Evolutionary conservation across 1,140 invertebrate genomes (phyloP), one percentile per base, ranked within the genome.

Genomic region (Drosophila takahashii): DNA sequence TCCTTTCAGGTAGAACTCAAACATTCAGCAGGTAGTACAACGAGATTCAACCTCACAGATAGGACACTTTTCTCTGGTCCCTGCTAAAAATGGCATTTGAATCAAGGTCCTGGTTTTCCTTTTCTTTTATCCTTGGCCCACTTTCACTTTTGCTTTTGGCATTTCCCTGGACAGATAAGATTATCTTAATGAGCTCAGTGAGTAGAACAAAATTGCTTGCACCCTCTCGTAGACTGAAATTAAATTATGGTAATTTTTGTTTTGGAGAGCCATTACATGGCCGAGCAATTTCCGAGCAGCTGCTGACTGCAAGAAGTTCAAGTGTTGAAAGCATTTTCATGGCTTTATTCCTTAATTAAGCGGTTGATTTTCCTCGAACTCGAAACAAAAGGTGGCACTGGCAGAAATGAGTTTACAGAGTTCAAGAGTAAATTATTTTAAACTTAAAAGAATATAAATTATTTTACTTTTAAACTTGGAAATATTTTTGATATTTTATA

Each of bases 341-440:
- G 62, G 70, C 45, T 77, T 54, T 70, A 74, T 67, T 58, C 54
- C 69, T 78, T 87, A 79, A 86, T 87, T 74, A 81, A 86, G 75
- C 58, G 60, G 69, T 75, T 59, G 71, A 65, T 58, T 76, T 76
- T 59, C 61, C 16, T 6, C 32, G 52, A 75, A 57, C 11, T 39
- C 1, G 10, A 42, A 27, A 41, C 9, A 22, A 41, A 41, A 11
- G n/a, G 26, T 11, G 13, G 16, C 59, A 61, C 59, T 58, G 59
- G 0, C 37, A 58, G 27, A 57, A 22, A 10, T 4, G 10, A 4
- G 8, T 4, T 0, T 4, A 1, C 9, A 22, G 3, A 29, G 26
- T 27, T 8, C 16, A 16, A 6, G n/a, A n/a, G n/a, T 26, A 16
- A n/a, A 6, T 37, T 5, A 37, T 3, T 13, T 37, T 37, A 36